Conservation (phyloP, 2,113 vertebrate species). For the Monarcha castaneiventris region DNA sequence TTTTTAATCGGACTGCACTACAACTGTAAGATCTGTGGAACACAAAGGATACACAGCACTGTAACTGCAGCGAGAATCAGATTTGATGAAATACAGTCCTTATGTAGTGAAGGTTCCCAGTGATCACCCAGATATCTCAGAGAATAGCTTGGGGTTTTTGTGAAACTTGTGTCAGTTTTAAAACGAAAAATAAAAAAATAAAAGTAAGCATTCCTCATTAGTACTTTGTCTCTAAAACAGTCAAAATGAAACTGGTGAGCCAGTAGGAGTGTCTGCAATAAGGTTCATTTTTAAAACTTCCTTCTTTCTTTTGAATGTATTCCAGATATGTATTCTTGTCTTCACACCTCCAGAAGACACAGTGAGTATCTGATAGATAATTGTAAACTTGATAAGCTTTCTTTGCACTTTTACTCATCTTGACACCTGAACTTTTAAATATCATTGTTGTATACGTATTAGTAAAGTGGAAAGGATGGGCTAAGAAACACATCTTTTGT, state of each 20-base stretch:
- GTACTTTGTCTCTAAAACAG: not conserved
- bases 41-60: not conserved
- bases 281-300: slow-evolving; percentile 1
- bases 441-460: rapidly evolving
- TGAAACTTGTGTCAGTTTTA: not conserved
- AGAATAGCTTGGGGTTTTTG: not conserved
- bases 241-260: not conserved
- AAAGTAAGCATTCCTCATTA: not conserved
- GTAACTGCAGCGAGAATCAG: not conserved
- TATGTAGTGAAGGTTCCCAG: not conserved
- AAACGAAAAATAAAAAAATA: no score
- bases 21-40: not conserved
- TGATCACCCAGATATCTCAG: not conserved
- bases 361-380: not conserved
- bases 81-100: not conserved
- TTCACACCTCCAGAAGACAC: not conserved
- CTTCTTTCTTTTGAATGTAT: not conserved
- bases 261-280: not conserved
- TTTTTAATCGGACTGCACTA: not conserved
- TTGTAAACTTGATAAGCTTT: not conserved
- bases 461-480: not conserved
- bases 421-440: not conserved
- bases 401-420: not conserved
- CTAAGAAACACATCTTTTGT: not conserved
- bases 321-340: not conserved